phyloP scores from a whole-genome alignment of 1,140 invertebrate genomes.

The Lasioglossum baleicum region DNA sequence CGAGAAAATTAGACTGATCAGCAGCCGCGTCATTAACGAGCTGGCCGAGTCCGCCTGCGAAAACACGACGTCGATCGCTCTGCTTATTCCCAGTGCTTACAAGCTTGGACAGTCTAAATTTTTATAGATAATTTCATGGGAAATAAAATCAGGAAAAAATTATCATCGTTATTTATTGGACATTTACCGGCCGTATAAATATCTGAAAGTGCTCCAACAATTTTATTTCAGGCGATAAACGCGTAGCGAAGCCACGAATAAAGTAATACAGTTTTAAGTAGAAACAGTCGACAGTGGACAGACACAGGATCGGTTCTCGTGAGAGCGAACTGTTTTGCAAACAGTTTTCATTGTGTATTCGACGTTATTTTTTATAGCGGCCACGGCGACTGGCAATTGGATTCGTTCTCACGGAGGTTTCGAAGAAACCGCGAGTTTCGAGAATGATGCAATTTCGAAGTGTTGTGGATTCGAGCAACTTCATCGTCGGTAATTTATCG shows the following conservation, averaged over 20 bases:
- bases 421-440: background rate
- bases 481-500: background rate
- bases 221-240: background rate
- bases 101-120: too few species aligned
- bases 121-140: too few species aligned
- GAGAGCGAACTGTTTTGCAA: too few species aligned
- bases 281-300: background rate
- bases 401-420: too few species aligned
- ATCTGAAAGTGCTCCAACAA: background rate
- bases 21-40: slow-evolving; percentile 26
- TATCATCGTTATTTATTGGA: too few species aligned
- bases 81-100: too few species aligned
- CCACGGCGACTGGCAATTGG: too few species aligned
- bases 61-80: background rate
- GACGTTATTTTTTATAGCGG: background rate
- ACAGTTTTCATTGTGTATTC: too few species aligned
- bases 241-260: background rate
- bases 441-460: background rate
- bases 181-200: background rate
- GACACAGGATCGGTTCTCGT: background rate
- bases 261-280: background rate
- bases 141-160: too few species aligned
- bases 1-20: slow-evolving; percentile 41
- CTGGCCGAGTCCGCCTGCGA: background rate
- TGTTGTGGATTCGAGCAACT: background rate